Conservation (phyloP, 2,888 invertebrate species). For the Chrysopilus asiliformis region DNA sequence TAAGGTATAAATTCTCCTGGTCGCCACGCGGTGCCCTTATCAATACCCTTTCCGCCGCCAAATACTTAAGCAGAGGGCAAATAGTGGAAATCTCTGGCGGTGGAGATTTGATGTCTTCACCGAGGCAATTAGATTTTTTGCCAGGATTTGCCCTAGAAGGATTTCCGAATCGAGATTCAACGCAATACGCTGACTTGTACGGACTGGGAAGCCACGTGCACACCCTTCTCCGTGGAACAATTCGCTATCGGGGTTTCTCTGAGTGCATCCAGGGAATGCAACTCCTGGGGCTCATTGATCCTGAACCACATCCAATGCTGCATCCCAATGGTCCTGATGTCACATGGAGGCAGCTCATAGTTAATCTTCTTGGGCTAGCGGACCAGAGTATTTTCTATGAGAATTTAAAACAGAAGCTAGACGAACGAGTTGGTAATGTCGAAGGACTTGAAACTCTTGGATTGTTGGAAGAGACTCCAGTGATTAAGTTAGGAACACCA, state of each 20-base stretch:
- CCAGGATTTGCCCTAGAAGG: slow-evolving; percentile 96
- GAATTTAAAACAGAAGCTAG: slow-evolving; percentile 72
- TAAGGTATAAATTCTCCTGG: slow-evolving; percentile 93
- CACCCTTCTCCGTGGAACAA: slow-evolving; percentile 85
- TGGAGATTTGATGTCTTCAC: slow-evolving; percentile 76
- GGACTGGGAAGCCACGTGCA: slow-evolving; percentile 70
- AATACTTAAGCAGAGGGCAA: slow-evolving; percentile 69
- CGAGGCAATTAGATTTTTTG: slow-evolving; percentile 71
- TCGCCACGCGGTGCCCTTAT: slow-evolving; percentile 85
- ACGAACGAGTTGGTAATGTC: slow-evolving; percentile 65
- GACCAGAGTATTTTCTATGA: slow-evolving; percentile 84
- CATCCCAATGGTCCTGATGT: slow-evolving; percentile 92
- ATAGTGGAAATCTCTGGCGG: slow-evolving; percentile 80
- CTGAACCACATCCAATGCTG: slow-evolving; percentile 73
- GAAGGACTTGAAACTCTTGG: slow-evolving; percentile 78
- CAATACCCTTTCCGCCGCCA: slow-evolving; percentile 81
- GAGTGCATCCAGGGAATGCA: slow-evolving; percentile 80
- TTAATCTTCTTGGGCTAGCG: slow-evolving; percentile 69
- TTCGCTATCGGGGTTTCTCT: slow-evolving; percentile 83
- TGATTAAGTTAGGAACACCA: slow-evolving; percentile 74
- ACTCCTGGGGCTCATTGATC: slow-evolving; percentile 74
- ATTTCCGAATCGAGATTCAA: slow-evolving; percentile 93
- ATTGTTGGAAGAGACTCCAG: slow-evolving; percentile 65
- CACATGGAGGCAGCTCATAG: slow-evolving; percentile 86
- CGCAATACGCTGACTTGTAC: slow-evolving; percentile 73